Percentiles rank a stretch among this genome's conserved stretches.
phyloP scores from a whole-genome alignment of 1,140 invertebrate species.

The Saccostrea glomerata region DNA sequence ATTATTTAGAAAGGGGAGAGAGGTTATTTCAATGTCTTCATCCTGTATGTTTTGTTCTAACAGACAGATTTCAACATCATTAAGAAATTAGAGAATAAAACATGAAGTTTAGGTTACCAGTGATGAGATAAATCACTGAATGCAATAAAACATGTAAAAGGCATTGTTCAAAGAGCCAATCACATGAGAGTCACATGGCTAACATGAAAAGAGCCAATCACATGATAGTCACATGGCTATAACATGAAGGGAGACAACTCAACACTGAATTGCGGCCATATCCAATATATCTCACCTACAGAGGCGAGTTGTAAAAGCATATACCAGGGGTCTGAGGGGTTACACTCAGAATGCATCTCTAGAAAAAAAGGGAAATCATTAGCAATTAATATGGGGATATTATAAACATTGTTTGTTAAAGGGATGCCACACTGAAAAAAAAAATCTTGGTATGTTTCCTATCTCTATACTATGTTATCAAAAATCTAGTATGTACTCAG shows the following conservation, averaged over 20 bases:
- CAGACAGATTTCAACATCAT: not conserved
- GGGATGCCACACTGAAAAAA: conserved; percentile 23
- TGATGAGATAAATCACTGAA: not conserved
- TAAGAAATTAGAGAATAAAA: conserved; percentile 22
- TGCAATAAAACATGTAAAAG: not conserved
- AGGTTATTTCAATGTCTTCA: not conserved
- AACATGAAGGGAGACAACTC: conserved; percentile 25
- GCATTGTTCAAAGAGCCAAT: not conserved
- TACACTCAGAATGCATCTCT: conserved; percentile 36
- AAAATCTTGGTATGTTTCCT: not conserved
- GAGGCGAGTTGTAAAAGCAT: conserved; percentile 36
- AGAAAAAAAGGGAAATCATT: conserved; percentile 20
- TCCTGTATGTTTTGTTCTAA: not conserved
- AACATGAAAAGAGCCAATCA: not conserved
- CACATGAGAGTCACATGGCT: not conserved
- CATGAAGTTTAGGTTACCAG: not conserved
- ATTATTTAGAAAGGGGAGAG: not conserved
- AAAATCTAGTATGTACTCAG: not conserved
- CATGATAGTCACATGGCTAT: conserved; percentile 28
- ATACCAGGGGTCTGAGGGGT: conserved; percentile 33
- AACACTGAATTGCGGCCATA: conserved; percentile 32
- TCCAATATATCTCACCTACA: conserved; percentile 32
- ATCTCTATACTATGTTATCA: not conserved
- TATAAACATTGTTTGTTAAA: not conserved
- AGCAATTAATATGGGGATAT: conserved; percentile 15